Conservation (phyloP, 92 coral and sea anemone genomes). For the Epizoanthus fatuus region DNA sequence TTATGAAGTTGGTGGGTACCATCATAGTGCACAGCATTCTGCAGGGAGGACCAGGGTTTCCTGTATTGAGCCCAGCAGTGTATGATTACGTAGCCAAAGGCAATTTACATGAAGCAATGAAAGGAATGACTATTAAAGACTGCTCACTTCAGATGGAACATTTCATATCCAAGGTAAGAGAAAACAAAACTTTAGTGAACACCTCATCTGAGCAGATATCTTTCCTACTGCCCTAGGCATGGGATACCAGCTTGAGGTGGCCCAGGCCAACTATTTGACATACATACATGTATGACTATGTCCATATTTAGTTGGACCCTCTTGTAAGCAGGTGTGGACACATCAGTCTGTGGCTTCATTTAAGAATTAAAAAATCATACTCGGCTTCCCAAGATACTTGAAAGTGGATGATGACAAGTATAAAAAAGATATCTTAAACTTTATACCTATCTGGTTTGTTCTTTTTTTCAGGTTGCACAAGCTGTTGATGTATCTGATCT, state of each 20-base stretch:
- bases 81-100: conserved; percentile 73
- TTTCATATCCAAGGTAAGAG: conserved; percentile 39
- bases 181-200: neutral
- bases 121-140: conserved; percentile 42
- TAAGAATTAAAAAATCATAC: too few relatives aligned
- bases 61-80: conserved; percentile 75
- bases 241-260: too few relatives aligned
- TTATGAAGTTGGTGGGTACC: conserved; percentile 77
- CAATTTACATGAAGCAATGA: conserved; percentile 45
- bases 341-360: too few relatives aligned
- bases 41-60: conserved; percentile 77
- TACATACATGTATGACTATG: too few relatives aligned
- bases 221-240: too few relatives aligned
- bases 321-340: too few relatives aligned
- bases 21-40: conserved; percentile 74
- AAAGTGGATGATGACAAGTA: neutral
- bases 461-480: conserved; percentile 35
- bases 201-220: too few relatives aligned
- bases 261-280: too few relatives aligned
- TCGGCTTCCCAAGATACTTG: neutral
- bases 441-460: neutral
- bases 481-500: conserved; percentile 21
- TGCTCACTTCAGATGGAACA: conserved; percentile 44
- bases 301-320: too few relatives aligned
- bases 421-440: too few relatives aligned